phyloP scores from a whole-genome alignment of 2,113 vertebrate genomes.

The Petroica traversi region DNA sequence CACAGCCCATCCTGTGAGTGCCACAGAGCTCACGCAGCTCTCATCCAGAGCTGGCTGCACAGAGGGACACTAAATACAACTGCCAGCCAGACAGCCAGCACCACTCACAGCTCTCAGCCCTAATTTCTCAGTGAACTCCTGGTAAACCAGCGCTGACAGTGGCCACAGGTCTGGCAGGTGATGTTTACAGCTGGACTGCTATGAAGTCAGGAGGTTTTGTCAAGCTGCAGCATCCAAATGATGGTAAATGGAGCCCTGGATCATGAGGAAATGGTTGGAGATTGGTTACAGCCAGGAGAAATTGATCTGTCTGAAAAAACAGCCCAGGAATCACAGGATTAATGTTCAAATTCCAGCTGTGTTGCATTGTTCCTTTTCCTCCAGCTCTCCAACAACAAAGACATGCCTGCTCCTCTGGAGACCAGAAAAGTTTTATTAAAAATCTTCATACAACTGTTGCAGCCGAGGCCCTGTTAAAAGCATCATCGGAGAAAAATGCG shows the following conservation, averaged over 20 bases:
- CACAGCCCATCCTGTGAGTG: neutral
- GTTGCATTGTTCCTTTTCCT: slow-evolving; percentile 72
- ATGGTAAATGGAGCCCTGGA: slow-evolving; percentile 48
- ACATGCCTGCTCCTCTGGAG: slow-evolving; percentile 74
- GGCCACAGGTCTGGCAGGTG: neutral
- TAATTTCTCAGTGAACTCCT: slow-evolving; percentile 38
- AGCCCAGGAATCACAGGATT: slow-evolving; percentile 70
- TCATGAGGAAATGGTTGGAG: slow-evolving; percentile 60
- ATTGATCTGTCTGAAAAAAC: slow-evolving; percentile 78
- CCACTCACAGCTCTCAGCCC: slow-evolving; percentile 15
- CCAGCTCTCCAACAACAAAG: slow-evolving; percentile 77
- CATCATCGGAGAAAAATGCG: slow-evolving; percentile 59
- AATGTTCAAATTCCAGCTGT: slow-evolving; percentile 72
- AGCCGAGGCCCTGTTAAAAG: slow-evolving; percentile 65
- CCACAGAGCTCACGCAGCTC: neutral
- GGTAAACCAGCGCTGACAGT: neutral
- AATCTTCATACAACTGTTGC: slow-evolving; percentile 74
- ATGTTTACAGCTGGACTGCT: slow-evolving; percentile 57
- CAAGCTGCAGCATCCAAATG: slow-evolving; percentile 55
- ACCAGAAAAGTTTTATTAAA: slow-evolving; percentile 78
- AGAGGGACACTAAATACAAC: neutral
- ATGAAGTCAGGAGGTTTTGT: slow-evolving; percentile 55
- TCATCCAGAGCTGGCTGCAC: accelerated
- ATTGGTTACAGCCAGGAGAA: slow-evolving; percentile 73
- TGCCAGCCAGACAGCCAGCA: neutral